These are phyloP conservation scores for Oceanodroma leucorhoa DNA, from an alignment of 2,797 vertebrate genomes.

Conservation along the genomic window DNA sequence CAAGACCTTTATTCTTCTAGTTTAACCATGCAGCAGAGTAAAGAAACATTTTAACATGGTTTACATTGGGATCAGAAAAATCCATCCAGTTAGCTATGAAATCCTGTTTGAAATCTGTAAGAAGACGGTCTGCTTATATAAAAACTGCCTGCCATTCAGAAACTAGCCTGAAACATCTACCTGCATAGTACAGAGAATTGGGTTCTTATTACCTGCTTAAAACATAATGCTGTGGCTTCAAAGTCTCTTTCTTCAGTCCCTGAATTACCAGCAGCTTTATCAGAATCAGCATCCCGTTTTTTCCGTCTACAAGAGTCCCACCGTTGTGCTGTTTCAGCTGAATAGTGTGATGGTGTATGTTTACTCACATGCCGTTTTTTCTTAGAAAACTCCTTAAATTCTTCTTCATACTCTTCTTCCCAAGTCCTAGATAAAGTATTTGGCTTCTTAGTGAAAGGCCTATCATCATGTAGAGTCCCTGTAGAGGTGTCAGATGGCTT, in stretches of 20 bases:
- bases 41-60: not conserved
- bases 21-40: not conserved
- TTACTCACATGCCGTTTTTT: not conserved
- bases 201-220: conserved; percentile 25
- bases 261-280: not conserved
- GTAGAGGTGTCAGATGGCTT: not conserved
- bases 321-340: not conserved
- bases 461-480: not conserved
- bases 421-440: not conserved
- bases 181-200: not conserved
- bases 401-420: conserved; percentile 30
- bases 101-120: not conserved
- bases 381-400: not conserved
- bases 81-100: not conserved
- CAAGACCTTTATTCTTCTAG: not conserved
- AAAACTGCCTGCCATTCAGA: not conserved
- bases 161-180: not conserved
- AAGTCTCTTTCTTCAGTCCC: not conserved
- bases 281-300: not conserved
- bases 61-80: not conserved
- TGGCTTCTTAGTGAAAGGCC: not conserved
- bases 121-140: not conserved
- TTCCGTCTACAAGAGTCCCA: not conserved
- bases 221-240: not conserved
- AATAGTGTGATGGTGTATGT: not conserved